A percentile compares a stretch with the other conserved stretches of the same genome.
Evolutionary conservation across 2,797 vertebrate genomes (phyloP).

Genomic region (Melanotaenia boesemani): DNA sequence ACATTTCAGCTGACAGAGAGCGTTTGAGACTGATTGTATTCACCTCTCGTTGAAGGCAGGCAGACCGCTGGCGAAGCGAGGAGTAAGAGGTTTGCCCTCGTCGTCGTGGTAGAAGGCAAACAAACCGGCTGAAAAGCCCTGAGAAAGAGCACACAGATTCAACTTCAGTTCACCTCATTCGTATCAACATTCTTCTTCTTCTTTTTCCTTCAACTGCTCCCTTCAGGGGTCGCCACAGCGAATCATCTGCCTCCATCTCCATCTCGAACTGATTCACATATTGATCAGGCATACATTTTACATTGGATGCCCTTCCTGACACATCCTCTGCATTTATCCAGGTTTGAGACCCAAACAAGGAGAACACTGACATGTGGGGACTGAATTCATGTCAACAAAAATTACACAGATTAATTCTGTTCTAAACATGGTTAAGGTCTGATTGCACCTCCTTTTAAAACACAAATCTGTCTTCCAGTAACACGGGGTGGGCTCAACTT

Average conservation of each 20-base stretch:
- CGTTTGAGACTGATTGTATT: neutral
- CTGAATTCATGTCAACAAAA: neutral
- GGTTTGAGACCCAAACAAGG: too few relatives aligned
- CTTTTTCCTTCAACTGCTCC: too few relatives aligned
- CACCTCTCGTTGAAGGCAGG: slow-evolving; percentile 96
- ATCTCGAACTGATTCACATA: too few relatives aligned
- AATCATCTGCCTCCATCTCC: too few relatives aligned
- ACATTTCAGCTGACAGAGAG: neutral
- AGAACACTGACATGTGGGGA: too few relatives aligned
- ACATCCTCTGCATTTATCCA: too few relatives aligned
- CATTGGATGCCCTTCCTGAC: neutral
- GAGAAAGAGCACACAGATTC: slow-evolving; percentile 5
- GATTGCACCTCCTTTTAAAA: neutral
- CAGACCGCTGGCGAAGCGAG: slow-evolving; percentile 91
- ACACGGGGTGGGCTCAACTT: too few relatives aligned
- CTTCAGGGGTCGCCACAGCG: too few relatives aligned
- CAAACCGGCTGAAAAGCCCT: slow-evolving; percentile 98
- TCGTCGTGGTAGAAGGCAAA: slow-evolving; percentile 97
- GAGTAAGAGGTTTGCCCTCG: slow-evolving; percentile 92
- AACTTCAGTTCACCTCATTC: neutral
- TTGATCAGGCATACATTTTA: too few relatives aligned
- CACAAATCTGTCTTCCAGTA: neutral
- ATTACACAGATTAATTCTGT: neutral
- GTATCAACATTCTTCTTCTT: too few relatives aligned
- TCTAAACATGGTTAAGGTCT: neutral